Evolutionary conservation across 35 echinoderm and acorn worm species (phyloP).

Genomic region (Lytechinus variegatus): DNA sequence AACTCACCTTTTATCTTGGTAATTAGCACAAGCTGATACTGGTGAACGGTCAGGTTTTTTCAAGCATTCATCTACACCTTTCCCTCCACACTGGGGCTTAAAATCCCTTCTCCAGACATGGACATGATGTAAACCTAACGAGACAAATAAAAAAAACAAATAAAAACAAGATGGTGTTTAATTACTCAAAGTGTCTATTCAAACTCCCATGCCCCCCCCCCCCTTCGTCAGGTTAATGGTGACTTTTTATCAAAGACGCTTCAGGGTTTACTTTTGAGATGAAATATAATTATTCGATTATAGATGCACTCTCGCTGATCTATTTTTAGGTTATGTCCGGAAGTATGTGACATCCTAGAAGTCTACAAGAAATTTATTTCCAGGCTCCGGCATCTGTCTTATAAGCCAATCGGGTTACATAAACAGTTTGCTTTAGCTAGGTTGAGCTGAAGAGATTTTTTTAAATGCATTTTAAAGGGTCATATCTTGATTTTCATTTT

Average conservation of each 20-base stretch:
- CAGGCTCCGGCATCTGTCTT: neutral
- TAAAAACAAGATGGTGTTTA: neutral
- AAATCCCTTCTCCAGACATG: no score
- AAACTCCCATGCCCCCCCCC: neutral
- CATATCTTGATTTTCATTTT: neutral
- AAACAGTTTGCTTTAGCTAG: neutral
- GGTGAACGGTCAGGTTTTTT: no score
- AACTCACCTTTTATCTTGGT: no score
- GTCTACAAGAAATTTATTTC: neutral
- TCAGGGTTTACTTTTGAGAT: neutral
- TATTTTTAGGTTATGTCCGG: neutral
- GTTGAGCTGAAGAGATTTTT: neutral
- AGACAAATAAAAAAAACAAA: neutral
- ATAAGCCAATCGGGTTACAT: neutral
- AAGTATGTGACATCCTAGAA: neutral
- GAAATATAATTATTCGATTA: neutral
- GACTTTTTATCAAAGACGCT: neutral
- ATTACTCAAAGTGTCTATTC: neutral
- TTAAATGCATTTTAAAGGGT: neutral
- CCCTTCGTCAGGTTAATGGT: neutral
- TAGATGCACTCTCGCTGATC: neutral
- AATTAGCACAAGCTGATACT: no score
- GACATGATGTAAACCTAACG: no score
- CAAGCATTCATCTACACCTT: no score
- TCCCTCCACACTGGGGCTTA: no score